Evolutionary conservation across 2,888 invertebrate genomes (phyloP).

Genomic region (Osedax fenrisi): DNA sequence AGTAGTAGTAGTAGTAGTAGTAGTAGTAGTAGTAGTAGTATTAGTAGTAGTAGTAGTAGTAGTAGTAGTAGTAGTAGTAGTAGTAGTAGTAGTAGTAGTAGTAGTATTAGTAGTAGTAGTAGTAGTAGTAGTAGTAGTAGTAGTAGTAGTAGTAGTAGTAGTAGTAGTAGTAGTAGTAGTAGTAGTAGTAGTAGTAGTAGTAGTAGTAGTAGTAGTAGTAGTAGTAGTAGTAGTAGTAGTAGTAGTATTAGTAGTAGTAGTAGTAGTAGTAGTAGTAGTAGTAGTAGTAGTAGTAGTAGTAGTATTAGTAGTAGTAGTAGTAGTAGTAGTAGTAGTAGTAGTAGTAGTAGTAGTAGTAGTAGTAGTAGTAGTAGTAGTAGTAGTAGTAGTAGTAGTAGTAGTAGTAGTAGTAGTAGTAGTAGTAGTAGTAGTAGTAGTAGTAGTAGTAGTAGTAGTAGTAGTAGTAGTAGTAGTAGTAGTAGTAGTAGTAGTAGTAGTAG

Average conservation of each 20-base stretch:
- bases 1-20: conserved; percentile 20
- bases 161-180: conserved; percentile 16
- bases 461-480: conserved; percentile 16
- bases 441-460: conserved; percentile 17
- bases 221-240: conserved; percentile 18
- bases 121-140: background rate
- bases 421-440: conserved; percentile 16
- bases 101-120: no score
- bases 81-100: no score
- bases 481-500: background rate
- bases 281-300: conserved; percentile 8
- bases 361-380: conserved; percentile 16
- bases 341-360: conserved; percentile 5
- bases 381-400: conserved; percentile 13
- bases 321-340: conserved; percentile 1
- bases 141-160: conserved; percentile 1
- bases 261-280: no score
- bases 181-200: conserved; percentile 15
- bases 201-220: conserved; percentile 17
- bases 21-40: no score
- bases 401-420: conserved; percentile 20
- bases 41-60: no score
- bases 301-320: no score
- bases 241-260: no score
- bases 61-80: no score